Percentiles rank a stretch among this genome's conserved stretches.
phyloP scores from a whole-genome alignment of 2,888 invertebrate genomes.

The Drosophila nigricruria region DNA sequence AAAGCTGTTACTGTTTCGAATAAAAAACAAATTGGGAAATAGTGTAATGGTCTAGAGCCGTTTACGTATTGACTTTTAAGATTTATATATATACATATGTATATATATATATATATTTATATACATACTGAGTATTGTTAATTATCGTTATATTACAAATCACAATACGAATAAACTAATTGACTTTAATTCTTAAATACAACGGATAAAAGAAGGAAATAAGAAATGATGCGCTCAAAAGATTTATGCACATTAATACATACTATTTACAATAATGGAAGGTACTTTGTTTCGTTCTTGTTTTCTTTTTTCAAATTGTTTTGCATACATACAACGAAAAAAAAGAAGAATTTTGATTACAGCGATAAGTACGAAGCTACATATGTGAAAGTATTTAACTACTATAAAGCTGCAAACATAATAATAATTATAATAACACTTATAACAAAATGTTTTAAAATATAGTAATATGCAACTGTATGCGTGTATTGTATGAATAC shows the following conservation, averaged over 20 bases:
- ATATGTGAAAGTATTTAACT: conserved; percentile 65
- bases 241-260: conserved; percentile 32
- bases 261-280: conserved; percentile 33
- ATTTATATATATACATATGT: neutral
- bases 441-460: conserved; percentile 28
- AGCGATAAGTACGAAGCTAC: conserved; percentile 50
- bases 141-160: conserved; percentile 18
- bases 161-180: conserved; percentile 21
- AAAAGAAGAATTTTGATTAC: conserved; percentile 39
- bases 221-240: conserved; percentile 31
- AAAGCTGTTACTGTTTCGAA: neutral
- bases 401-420: conserved; percentile 42
- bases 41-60: conserved; percentile 1
- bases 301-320: conserved; percentile 9
- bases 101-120: neutral
- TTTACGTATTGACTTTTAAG: conserved; percentile 4
- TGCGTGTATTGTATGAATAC: conserved; percentile 47
- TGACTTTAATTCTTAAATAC: conserved; percentile 19
- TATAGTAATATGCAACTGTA: conserved; percentile 51
- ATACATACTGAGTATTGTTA: conserved; percentile 14
- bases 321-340: conserved; percentile 35
- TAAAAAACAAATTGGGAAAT: conserved; percentile 1
- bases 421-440: conserved; percentile 26
- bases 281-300: conserved; percentile 28
- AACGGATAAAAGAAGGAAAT: neutral